Conservation (phyloP, 1,140 invertebrate species). For the Yoshiicerus persimilis region DNA sequence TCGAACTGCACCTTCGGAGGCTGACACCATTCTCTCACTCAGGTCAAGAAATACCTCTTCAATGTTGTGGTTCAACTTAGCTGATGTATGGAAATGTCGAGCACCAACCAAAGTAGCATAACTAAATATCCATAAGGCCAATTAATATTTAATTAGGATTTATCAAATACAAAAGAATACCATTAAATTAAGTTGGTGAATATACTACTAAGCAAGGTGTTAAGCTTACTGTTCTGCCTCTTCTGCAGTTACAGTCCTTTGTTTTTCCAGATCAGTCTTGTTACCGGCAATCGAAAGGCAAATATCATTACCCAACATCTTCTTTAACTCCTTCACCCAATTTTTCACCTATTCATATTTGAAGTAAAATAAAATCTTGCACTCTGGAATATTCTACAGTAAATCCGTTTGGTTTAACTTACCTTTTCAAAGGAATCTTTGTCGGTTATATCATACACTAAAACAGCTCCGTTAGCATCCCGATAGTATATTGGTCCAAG, state of each 20-base stretch:
- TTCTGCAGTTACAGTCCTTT: conserved; percentile 77
- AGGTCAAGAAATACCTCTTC: conserved; percentile 90
- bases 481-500: conserved; percentile 96
- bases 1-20: conserved; percentile 55
- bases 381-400: not conserved
- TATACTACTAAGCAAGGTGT: not conserved
- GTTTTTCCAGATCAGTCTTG: conserved; percentile 93
- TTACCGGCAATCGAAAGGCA: conserved; percentile 93
- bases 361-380: not conserved
- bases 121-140: conserved; percentile 63
- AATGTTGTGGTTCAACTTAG: conserved; percentile 89
- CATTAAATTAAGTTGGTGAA: no score
- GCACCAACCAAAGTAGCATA: conserved; percentile 91
- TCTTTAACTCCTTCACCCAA: conserved; percentile 97
- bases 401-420: conserved; percentile 38
- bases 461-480: conserved; percentile 94
- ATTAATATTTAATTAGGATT: not conserved
- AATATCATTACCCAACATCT: conserved; percentile 93
- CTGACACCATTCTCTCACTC: conserved; percentile 68
- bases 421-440: conserved; percentile 96
- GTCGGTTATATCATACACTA: conserved; percentile 99
- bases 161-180: not conserved
- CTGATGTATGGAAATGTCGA: conserved; percentile 92
- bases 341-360: conserved; percentile 78
- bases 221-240: conserved; percentile 80